Base-by-base conservation (phyloP, 2,113 vertebrate species). In the Zosterops lateralis region DNA sequence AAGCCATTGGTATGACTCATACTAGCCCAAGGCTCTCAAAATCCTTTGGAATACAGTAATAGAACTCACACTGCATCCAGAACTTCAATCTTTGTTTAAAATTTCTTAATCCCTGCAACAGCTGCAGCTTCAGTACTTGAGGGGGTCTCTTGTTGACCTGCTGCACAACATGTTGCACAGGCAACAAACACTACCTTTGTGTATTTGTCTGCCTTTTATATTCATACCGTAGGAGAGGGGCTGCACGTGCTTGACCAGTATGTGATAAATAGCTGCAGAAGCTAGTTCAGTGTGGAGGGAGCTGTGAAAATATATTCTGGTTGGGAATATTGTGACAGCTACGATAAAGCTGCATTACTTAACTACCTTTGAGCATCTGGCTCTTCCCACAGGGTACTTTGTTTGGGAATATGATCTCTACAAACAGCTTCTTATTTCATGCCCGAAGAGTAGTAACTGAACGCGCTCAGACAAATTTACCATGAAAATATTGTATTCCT, bases 21-120 rank as follows among this genome's bases (percentile, higher is more conserved):
- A 17, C 12, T 44, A 65, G 26, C 38, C 15, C 15, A 40, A 60
- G 58, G 38, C 70, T 95, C 94, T 89, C 42, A 28, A 78, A 57
- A 74, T 31, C 29, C 19, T 64, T 76, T 85, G 32, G 72, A 89
- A 80, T 54, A 92, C 31, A 64, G 29, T 72, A 54, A 61, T n/a
- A 81, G 40, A 84, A 36, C 6, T 70, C 1, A 0, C 34, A 4
- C 18, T 93, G 71, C 32, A 61, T 74, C 36, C 29, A 57, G 77
- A 95, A 77, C 26, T 7, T 93, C 71, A 92, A 71, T 54, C 87
- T 95, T 90, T 95, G 67, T 79, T 96, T 48, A 91, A 92, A 38
- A 50, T 61, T 86, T 95, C 42, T 66, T 96, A 97, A 95, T 93
- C 68, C 76, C 94, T 8, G 8, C 48, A 90, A 86, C 84, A 97